Conservation (phyloP, 30 jellyfish, hydroid and myxozoan species). For the Sanderia malayensis region DNA sequence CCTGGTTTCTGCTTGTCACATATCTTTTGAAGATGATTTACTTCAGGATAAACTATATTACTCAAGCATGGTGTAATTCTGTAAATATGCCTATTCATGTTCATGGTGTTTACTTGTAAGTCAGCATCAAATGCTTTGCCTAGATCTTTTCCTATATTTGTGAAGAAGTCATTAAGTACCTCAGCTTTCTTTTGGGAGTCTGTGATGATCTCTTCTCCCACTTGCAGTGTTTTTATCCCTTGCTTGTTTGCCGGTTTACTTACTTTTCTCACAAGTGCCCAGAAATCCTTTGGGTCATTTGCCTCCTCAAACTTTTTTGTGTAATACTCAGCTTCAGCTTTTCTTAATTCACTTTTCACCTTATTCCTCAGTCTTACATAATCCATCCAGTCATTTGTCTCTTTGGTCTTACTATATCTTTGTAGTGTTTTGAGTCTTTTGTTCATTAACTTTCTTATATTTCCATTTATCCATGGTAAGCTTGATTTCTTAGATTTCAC, state of each 20-base stretch:
- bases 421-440: conserved; percentile 31
- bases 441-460: conserved; percentile 44
- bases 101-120: not conserved
- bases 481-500: conserved; percentile 29
- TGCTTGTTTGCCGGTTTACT: too few relatives aligned
- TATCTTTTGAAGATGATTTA: not conserved
- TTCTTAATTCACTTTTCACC: conserved; percentile 42
- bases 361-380: conserved; percentile 21
- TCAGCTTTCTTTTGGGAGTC: too few relatives aligned
- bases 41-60: not conserved
- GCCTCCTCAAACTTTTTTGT: not conserved
- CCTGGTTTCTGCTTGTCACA: not conserved
- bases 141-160: not conserved
- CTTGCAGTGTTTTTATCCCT: too few relatives aligned
- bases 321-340: conserved; percentile 24
- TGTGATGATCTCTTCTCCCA: too few relatives aligned
- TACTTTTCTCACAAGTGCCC: too few relatives aligned
- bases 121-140: not conserved
- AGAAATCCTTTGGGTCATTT: too few relatives aligned
- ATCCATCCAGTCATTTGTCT: conserved; percentile 29
- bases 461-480: conserved; percentile 37
- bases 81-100: not conserved
- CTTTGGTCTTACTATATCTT: conserved; percentile 41
- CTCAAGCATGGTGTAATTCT: not conserved
- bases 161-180: too few relatives aligned